Evolutionary conservation across 2,113 vertebrate species (phyloP).

Genomic region (Salvelinus alpinus): DNA sequence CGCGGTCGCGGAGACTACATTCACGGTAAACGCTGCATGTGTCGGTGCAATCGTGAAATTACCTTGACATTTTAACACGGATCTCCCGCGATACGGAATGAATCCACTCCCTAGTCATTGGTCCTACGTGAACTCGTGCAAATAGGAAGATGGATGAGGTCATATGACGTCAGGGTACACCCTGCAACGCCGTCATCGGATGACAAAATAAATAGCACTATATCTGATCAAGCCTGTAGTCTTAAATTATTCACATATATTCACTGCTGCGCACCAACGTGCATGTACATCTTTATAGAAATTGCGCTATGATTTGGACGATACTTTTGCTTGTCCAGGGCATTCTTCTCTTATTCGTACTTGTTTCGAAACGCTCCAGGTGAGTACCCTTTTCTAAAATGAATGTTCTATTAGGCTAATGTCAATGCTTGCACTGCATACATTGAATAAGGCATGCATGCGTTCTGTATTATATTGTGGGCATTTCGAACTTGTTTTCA

Average conservation of each 20-base stretch:
- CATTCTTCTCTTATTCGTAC: constrained; percentile 55
- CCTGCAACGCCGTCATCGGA: background rate
- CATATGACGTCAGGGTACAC: background rate
- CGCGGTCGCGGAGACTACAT: too few species aligned
- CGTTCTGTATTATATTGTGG: background rate
- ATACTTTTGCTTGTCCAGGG: constrained; percentile 53
- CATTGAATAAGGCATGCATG: background rate
- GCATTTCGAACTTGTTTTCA: background rate
- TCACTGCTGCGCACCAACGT: background rate
- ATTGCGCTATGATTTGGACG: constrained; percentile 65
- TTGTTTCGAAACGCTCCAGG: constrained; percentile 64
- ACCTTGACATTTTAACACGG: too few species aligned
- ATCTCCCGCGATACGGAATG: too few species aligned
- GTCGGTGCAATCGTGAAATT: too few species aligned
- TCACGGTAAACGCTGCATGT: too few species aligned
- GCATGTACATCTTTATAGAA: background rate
- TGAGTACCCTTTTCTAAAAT: constrained; percentile 33
- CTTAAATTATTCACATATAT: background rate
- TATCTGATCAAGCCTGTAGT: too few species aligned
- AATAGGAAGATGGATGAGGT: too few species aligned
- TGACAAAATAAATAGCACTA: background rate
- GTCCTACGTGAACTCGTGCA: too few species aligned
- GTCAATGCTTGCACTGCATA: background rate
- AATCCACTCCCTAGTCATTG: too few species aligned
- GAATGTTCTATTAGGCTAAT: background rate